These are phyloP conservation scores for Tauraco hartlaubi DNA, from an alignment of 2,797 vertebrate species.

Conservation along the genomic window DNA sequence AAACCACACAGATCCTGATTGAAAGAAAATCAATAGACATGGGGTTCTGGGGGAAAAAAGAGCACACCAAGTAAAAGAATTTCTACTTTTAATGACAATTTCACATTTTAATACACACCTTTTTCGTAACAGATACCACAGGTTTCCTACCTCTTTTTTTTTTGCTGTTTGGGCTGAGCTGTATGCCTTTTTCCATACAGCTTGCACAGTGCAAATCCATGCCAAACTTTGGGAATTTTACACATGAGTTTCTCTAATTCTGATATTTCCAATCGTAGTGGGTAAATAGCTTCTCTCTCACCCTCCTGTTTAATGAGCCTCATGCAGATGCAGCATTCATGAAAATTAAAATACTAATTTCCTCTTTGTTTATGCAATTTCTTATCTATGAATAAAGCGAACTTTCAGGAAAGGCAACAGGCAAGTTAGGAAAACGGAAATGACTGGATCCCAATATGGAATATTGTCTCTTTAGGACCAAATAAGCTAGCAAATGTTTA, in stretches of 20 bases:
- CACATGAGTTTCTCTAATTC: background rate
- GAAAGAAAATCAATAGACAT: conserved; percentile 44
- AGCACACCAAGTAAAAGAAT: background rate
- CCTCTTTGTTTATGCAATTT: conserved; percentile 15
- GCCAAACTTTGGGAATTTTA: background rate
- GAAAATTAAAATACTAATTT: conserved; percentile 14
- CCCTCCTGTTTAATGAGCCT: background rate
- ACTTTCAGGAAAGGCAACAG: background rate
- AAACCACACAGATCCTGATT: conserved; percentile 16
- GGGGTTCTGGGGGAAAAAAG: background rate
- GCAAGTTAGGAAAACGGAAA: background rate
- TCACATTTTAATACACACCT: background rate
- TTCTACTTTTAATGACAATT: background rate
- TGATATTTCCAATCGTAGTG: background rate
- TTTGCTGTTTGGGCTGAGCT: background rate
- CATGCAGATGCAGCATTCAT: background rate
- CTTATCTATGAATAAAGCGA: background rate
- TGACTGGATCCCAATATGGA: background rate
- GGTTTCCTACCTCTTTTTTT: background rate
- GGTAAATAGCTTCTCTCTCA: conserved; percentile 2
- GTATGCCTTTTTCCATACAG: background rate
- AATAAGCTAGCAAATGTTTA: background rate
- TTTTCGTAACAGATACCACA: background rate
- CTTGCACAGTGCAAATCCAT: background rate
- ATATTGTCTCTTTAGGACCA: background rate